Evolutionary conservation across 2,888 invertebrate species (phyloP).

Genomic region (Tenodera sinensis): DNA sequence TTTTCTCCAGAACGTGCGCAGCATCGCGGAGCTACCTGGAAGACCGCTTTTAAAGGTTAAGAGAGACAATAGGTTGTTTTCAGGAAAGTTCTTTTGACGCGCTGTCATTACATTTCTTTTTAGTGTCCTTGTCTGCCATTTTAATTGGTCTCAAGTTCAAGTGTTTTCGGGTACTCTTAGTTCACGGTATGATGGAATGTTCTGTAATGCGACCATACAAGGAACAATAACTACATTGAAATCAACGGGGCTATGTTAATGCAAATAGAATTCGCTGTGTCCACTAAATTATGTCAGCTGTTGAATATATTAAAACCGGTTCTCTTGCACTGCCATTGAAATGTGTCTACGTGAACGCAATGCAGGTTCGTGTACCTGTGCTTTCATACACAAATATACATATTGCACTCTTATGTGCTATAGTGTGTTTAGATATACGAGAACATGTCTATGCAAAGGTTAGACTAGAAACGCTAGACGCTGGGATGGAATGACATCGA

Average conservation of each 20-base stretch:
- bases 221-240: neutral
- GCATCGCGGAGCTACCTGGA: neutral
- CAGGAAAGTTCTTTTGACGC: neutral
- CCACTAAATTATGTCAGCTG: constrained; percentile 7
- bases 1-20: neutral
- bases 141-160: neutral
- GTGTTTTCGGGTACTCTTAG: neutral
- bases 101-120: neutral
- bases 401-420: neutral
- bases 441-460: too few species aligned
- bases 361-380: neutral
- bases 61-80: neutral
- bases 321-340: neutral
- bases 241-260: neutral
- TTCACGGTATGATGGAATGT: neutral
- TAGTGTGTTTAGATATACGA: neutral
- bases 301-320: neutral
- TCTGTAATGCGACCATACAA: neutral
- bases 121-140: neutral
- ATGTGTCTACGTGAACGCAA: neutral
- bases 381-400: neutral
- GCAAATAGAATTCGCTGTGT: constrained; percentile 3
- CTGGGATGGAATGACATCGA: neutral
- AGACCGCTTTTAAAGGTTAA: neutral
- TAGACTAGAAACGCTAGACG: neutral